Evolutionary conservation across 2,888 invertebrate species (phyloP).

Genomic region (Hybos culiciformis): DNA sequence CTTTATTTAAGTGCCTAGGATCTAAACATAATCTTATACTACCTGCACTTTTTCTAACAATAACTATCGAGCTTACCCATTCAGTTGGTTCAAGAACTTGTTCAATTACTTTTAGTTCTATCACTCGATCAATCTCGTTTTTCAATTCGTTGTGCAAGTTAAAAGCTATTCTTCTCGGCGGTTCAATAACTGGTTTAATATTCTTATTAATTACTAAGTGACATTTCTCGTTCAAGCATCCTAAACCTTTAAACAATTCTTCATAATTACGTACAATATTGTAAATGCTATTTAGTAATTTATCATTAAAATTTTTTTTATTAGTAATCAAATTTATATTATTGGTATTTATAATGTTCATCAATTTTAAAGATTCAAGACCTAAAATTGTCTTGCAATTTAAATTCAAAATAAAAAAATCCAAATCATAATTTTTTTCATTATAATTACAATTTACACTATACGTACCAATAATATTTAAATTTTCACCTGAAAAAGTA

Average conservation of each 20-base stretch:
- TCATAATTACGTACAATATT: background rate
- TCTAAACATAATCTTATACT: slow-evolving; percentile 19
- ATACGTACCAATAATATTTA: too few species aligned
- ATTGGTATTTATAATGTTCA: too few species aligned
- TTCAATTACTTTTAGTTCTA: background rate
- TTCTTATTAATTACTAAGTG: slow-evolving; percentile 4
- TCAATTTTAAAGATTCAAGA: too few species aligned
- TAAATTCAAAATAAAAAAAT: too few species aligned
- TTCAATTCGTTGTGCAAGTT: slow-evolving; percentile 1
- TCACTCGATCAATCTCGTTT: slow-evolving; percentile 3
- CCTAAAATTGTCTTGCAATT: too few species aligned
- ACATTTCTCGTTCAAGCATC: slow-evolving; percentile 3
- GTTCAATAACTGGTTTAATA: slow-evolving; percentile 2
- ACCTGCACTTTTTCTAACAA: background rate
- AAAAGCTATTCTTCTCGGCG: slow-evolving; percentile 7
- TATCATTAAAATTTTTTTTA: too few species aligned
- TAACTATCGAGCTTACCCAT: slow-evolving; percentile 3
- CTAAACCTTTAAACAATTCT: slow-evolving; percentile 2
- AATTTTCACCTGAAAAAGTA: too few species aligned
- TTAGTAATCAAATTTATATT: too few species aligned
- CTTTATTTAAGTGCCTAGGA: slow-evolving; percentile 11
- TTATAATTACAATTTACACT: too few species aligned
- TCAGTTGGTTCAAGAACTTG: background rate
- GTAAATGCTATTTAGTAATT: too few species aligned
- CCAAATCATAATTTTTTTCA: too few species aligned